These are phyloP conservation scores for Myotis daubentonii DNA, from an alignment of 2,797 vertebrate species.

Conservation along the genomic window DNA sequence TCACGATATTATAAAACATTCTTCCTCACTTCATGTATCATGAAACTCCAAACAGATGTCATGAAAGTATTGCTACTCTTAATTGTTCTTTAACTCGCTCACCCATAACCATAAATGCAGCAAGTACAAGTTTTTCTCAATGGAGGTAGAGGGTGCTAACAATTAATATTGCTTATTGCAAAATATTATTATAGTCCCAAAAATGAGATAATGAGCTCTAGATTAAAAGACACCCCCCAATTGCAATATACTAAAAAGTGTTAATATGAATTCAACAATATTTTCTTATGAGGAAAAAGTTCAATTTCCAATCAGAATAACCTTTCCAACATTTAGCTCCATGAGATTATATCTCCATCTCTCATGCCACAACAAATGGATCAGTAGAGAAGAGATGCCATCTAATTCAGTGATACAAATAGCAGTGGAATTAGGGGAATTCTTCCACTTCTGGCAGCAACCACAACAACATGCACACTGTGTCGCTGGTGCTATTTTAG, in stretches of 20 bases:
- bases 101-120: not conserved
- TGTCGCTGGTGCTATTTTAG: not conserved
- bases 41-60: not conserved
- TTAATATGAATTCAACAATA: not conserved
- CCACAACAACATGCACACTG: not conserved
- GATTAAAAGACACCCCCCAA: not conserved
- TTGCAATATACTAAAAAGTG: not conserved
- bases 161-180: not conserved
- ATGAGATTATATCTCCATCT: not conserved
- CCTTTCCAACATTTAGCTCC: not conserved
- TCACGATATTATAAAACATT: not conserved
- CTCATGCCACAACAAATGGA: not conserved
- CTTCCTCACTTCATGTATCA: not conserved
- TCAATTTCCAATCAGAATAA: not conserved
- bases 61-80: not conserved
- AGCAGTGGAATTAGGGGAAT: not conserved
- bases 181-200: not conserved
- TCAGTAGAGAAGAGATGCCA: not conserved
- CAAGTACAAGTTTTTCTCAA: not conserved
- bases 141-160: not conserved
- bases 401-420: not conserved
- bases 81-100: not conserved
- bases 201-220: not conserved
- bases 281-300: not conserved
- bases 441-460: not conserved